Evolutionary conservation across 2,113 vertebrate species (phyloP).

Genomic region (Petaurus breviceps): DNA sequence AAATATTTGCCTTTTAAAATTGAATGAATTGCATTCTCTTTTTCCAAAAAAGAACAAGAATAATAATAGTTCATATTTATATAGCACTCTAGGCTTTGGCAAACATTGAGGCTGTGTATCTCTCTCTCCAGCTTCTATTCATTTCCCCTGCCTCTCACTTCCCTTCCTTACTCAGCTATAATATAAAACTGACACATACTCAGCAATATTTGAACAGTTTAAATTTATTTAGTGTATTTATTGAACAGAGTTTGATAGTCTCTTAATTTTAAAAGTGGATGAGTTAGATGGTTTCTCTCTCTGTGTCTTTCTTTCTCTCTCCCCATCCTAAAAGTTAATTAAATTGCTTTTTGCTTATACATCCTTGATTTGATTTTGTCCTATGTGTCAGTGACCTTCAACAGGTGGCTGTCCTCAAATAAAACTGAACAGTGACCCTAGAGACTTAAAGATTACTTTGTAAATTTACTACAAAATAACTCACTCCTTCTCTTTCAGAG

Average conservation of each 20-base stretch:
- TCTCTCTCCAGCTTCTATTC: neutral
- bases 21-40: neutral
- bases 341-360: neutral
- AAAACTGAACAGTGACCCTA: neutral
- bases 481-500: neutral
- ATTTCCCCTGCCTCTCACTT: neutral
- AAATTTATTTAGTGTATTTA: neutral
- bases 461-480: neutral
- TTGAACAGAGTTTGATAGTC: neutral
- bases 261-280: neutral
- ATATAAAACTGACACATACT: neutral
- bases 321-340: neutral
- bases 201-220: neutral
- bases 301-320: neutral
- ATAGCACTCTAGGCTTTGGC: neutral
- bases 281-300: neutral
- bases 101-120: neutral
- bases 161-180: neutral
- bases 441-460: neutral
- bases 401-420: neutral
- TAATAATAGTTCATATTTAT: neutral
- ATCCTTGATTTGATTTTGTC: neutral
- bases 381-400: neutral
- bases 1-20: neutral
- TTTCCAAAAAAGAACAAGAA: neutral